A percentile compares a stretch with the other conserved stretches of the same genome.
These are phyloP conservation scores for Epirrita christyi DNA, from an alignment of 2,888 invertebrate species.

Conservation along the genomic window DNA sequence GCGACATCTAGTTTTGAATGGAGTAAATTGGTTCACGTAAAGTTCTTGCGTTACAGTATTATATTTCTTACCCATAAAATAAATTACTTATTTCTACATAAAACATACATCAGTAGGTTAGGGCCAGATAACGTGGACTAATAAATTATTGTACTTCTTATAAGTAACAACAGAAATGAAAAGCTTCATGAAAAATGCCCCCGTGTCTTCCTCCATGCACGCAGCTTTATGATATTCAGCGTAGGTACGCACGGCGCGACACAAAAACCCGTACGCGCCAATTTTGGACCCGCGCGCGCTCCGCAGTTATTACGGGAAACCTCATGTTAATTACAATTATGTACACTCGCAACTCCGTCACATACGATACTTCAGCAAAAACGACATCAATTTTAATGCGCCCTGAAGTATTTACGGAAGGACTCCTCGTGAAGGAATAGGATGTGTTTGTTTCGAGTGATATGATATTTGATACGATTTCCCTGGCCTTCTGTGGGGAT, in stretches of 20 bases:
- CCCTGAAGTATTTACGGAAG: conserved; percentile 73
- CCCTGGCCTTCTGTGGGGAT: conserved; percentile 35
- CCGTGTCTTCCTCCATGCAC: conserved; percentile 58
- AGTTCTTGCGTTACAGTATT: too few species aligned
- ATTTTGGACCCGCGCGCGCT: conserved; percentile 69
- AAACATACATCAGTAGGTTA: too few species aligned
- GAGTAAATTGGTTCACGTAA: too few species aligned
- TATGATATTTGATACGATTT: conserved; percentile 65
- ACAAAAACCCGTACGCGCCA: conserved; percentile 73
- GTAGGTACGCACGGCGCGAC: conserved; percentile 55
- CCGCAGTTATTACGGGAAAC: conserved; percentile 76
- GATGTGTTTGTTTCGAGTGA: conserved; percentile 61
- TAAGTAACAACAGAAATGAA: conserved; percentile 24
- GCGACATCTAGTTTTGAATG: too few species aligned
- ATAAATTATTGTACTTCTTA: too few species aligned
- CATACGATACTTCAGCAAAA: conserved; percentile 66
- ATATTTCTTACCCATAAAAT: too few species aligned
- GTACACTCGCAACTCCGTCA: conserved; percentile 50
- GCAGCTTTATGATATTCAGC: conserved; percentile 78
- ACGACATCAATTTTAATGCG: conserved; percentile 78
- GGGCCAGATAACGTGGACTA: too few species aligned
- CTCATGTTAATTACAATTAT: conserved; percentile 78
- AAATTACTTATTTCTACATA: too few species aligned
- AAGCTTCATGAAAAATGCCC: conserved; percentile 61
- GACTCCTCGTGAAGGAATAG: conserved; percentile 65